These are phyloP conservation scores for Chrysopilus asiliformis DNA, from an alignment of 2,888 invertebrate genomes.

Conservation along the genomic window DNA sequence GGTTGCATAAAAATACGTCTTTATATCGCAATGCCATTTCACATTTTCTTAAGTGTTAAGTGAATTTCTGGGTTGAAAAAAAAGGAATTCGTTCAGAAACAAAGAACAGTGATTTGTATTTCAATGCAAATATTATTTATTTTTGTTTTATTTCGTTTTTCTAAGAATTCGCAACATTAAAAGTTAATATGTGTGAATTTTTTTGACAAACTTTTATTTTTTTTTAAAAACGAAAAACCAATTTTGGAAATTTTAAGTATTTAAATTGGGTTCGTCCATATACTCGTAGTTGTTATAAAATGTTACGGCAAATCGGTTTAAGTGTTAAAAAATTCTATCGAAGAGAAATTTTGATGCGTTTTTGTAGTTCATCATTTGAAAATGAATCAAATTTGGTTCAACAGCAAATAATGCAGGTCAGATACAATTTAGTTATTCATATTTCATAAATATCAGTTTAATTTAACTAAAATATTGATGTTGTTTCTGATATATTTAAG, in stretches of 20 bases:
- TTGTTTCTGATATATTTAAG: conserved; percentile 39
- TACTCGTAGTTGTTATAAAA: conserved; percentile 15
- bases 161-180: too few species aligned
- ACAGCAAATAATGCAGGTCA: conserved; percentile 31
- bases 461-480: conserved; percentile 1
- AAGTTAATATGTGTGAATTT: too few species aligned
- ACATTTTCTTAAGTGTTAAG: too few species aligned
- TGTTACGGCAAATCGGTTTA: conserved; percentile 33
- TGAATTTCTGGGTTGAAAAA: too few species aligned
- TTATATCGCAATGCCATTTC: too few species aligned
- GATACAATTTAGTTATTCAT: conserved; percentile 18
- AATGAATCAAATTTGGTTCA: conserved; percentile 25
- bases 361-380: conserved; percentile 17
- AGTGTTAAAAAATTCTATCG: conserved; percentile 18
- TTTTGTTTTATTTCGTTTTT: too few species aligned
- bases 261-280: neutral
- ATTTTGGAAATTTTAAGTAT: neutral
- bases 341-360: conserved; percentile 1
- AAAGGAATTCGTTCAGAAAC: too few species aligned
- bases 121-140: too few species aligned
- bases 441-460: neutral
- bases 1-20: too few species aligned
- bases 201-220: too few species aligned
- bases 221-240: too few species aligned
- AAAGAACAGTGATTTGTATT: too few species aligned